Percentiles rank a stretch among this genome's conserved stretches.
Conservation (phyloP, 2,888 invertebrate species). For the Lapara coniferarum region DNA sequence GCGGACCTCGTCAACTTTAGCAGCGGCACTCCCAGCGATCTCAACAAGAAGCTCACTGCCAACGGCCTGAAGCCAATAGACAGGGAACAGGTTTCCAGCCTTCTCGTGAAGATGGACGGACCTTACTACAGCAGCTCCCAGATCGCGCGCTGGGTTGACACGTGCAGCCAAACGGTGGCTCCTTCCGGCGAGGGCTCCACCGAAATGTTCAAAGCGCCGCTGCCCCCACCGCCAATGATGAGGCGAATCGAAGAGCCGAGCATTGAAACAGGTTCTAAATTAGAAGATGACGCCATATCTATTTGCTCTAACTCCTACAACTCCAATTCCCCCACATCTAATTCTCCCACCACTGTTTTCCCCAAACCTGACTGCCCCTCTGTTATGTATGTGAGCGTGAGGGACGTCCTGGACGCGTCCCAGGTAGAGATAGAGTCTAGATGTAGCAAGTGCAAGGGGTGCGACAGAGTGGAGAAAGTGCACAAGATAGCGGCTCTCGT, state of each 20-base stretch:
- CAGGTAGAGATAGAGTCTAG: neutral
- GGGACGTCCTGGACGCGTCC: slow-evolving; percentile 7
- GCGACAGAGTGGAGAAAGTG: neutral
- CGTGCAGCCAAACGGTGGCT: neutral
- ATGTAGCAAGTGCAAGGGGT: slow-evolving; percentile 6
- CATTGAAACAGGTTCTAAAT: neutral
- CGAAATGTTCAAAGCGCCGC: slow-evolving; percentile 8
- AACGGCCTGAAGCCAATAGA: neutral
- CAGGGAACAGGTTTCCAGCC: neutral
- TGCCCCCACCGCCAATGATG: neutral
- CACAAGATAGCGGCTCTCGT: neutral
- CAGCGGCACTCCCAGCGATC: neutral
- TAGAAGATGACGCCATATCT: neutral
- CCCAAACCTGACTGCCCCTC: neutral
- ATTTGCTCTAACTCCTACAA: neutral
- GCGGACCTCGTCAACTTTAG: neutral
- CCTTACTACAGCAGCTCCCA: slow-evolving; percentile 25
- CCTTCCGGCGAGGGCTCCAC: neutral
- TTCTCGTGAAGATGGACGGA: neutral
- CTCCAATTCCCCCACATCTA: neutral
- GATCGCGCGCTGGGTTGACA: slow-evolving; percentile 11
- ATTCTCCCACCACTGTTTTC: neutral
- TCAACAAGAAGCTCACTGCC: neutral
- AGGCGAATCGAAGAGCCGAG: neutral
- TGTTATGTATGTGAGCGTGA: neutral